Conservation (phyloP, 1,140 invertebrate genomes). For the Leptoteleia sp. region DNA sequence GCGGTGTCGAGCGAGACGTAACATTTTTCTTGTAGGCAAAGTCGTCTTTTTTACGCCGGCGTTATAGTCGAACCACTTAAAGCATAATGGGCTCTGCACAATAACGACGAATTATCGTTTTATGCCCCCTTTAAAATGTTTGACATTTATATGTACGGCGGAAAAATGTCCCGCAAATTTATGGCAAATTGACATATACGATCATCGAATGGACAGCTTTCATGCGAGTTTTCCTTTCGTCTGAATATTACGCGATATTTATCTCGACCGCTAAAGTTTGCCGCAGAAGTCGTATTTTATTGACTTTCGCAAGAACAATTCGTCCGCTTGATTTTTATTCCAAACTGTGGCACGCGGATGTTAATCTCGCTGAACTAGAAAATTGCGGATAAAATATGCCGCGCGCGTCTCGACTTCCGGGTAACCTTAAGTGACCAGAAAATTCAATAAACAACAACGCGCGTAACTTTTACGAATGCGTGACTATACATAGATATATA, state of each 20-base stretch:
- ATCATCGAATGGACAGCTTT: constrained; percentile 20
- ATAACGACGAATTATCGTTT: constrained; percentile 43
- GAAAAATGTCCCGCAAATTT: constrained; percentile 41
- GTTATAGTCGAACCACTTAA: constrained; percentile 45
- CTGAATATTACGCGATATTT: constrained; percentile 17
- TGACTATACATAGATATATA: no score
- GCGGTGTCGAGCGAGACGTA: constrained; percentile 27
- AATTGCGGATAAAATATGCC: no score
- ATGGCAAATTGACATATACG: constrained; percentile 36
- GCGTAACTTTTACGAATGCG: no score
- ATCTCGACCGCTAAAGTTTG: constrained; percentile 2
- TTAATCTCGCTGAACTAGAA: background rate
- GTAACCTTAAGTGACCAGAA: background rate
- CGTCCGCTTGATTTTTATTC: background rate
- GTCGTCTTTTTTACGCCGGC: constrained; percentile 25
- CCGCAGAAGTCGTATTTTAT: constrained; percentile 10
- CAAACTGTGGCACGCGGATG: background rate
- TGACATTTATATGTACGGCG: constrained; percentile 47
- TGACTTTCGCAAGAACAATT: constrained; percentile 2
- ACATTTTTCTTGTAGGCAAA: constrained; percentile 45
- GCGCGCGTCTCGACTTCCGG: background rate
- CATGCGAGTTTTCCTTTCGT: constrained; percentile 17
- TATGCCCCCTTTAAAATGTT: constrained; percentile 36
- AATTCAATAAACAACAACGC: no score
- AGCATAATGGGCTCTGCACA: constrained; percentile 35